These are phyloP conservation scores for Burhinus oedicnemus DNA, from an alignment of 2,113 vertebrate species.

Conservation along the genomic window DNA sequence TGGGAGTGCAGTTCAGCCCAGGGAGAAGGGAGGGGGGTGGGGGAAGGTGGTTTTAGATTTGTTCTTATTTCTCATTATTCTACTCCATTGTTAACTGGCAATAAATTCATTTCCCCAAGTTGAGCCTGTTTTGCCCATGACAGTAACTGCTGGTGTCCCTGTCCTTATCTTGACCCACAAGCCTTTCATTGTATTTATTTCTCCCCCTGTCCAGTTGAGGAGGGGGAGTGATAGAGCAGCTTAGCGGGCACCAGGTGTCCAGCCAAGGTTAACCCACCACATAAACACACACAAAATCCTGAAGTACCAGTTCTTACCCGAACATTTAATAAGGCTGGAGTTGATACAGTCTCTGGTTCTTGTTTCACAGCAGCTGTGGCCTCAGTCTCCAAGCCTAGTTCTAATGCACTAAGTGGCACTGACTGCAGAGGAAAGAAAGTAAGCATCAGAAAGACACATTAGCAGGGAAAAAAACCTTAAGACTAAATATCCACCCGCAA, in stretches of 20 bases:
- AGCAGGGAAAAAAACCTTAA: not conserved
- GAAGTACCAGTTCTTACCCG: conserved; percentile 78
- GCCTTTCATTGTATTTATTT: not conserved
- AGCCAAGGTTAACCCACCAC: not conserved
- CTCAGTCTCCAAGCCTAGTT: conserved; percentile 84
- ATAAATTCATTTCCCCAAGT: not conserved
- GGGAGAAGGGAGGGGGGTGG: not conserved
- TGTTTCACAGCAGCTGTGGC: conserved; percentile 77
- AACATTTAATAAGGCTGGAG: conserved; percentile 86
- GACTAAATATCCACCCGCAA: not conserved
- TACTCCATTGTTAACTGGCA: not conserved
- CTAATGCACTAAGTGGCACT: conserved; percentile 87
- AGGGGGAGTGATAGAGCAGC: not conserved
- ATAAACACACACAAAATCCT: not conserved
- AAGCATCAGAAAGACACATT: not conserved
- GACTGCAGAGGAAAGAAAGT: conserved; percentile 76
- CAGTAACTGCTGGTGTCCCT: not conserved
- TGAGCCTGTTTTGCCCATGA: not conserved
- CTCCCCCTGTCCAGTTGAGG: not conserved
- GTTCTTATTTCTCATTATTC: not conserved
- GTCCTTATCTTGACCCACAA: not conserved
- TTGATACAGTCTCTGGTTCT: conserved; percentile 78
- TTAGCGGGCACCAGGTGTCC: not conserved
- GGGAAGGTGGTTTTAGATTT: not conserved
- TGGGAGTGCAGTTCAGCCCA: not conserved